Conservation (phyloP, 2,888 invertebrate genomes). For the Prosapia bicincta region DNA sequence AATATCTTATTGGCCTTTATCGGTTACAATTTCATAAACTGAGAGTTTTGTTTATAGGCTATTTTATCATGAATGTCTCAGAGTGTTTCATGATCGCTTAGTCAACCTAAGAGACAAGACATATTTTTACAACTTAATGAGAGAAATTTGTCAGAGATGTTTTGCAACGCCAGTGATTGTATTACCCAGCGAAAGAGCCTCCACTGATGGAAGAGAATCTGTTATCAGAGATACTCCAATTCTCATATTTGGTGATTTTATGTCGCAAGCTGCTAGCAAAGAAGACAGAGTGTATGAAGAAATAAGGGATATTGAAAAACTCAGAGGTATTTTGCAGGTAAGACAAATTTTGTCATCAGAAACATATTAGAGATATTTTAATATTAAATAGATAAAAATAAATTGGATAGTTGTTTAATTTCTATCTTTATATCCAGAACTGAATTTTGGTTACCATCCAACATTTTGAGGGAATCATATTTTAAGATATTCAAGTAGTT, state of each 20-base stretch:
- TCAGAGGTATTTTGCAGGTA: constrained; percentile 67
- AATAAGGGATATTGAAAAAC: constrained; percentile 66
- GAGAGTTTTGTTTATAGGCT: too few species aligned
- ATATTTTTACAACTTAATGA: constrained; percentile 72
- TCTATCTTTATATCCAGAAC: too few species aligned
- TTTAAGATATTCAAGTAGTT: too few species aligned
- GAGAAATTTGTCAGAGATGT: constrained; percentile 59
- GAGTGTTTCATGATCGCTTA: constrained; percentile 89
- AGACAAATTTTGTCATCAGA: constrained; percentile 29
- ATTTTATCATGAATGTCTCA: constrained; percentile 87
- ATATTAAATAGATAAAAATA: too few species aligned
- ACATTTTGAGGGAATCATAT: too few species aligned
- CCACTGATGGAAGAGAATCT: constrained; percentile 37
- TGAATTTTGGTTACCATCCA: too few species aligned
- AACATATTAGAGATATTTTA: neutral
- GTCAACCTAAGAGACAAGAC: constrained; percentile 77
- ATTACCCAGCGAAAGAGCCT: constrained; percentile 51
- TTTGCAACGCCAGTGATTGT: constrained; percentile 59
- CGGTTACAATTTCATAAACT: too few species aligned
- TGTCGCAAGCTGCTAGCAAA: constrained; percentile 63
- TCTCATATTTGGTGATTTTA: constrained; percentile 83
- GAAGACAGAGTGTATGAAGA: constrained; percentile 78
- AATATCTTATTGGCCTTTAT: too few species aligned
- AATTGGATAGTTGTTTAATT: too few species aligned
- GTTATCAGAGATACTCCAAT: constrained; percentile 59